Evolutionary conservation across 2,888 invertebrate genomes (phyloP).

Genomic region (Caprella mutica): DNA sequence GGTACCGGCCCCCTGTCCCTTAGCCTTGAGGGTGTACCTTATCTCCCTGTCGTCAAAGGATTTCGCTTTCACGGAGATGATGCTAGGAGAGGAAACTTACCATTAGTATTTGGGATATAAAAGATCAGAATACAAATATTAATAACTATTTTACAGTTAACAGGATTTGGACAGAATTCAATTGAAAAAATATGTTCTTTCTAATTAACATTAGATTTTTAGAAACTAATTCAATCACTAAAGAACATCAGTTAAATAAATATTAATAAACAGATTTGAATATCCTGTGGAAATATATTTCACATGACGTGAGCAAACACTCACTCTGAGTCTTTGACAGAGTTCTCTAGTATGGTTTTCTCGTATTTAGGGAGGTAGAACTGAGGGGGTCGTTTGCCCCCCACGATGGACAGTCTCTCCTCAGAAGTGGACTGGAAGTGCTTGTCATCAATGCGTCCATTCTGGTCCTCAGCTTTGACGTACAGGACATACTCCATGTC

Average conservation of each 20-base stretch:
- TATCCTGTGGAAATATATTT: too few relatives aligned
- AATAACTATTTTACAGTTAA: too few relatives aligned
- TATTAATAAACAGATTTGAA: too few relatives aligned
- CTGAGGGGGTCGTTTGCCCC: conserved; percentile 94
- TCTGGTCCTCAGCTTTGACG: conserved; percentile 91
- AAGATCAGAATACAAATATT: too few relatives aligned
- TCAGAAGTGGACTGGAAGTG: conserved; percentile 82
- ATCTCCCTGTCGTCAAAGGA: conserved; percentile 94
- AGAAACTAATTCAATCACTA: too few relatives aligned
- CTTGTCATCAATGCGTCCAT: conserved; percentile 79
- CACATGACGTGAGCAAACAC: conserved; percentile 42
- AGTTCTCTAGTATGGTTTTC: conserved; percentile 91
- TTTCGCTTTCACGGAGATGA: conserved; percentile 92
- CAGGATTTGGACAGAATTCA: too few relatives aligned
- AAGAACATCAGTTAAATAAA: too few relatives aligned
- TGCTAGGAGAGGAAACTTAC: conserved; percentile 56
- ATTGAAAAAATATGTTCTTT: too few relatives aligned
- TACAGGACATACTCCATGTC: conserved; percentile 94
- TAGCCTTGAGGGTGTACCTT: conserved; percentile 86
- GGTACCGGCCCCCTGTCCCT: conserved; percentile 88
- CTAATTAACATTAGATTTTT: too few relatives aligned
- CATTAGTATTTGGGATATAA: too few relatives aligned
- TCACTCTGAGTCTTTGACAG: conserved; percentile 93
- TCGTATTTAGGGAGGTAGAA: conserved; percentile 92
- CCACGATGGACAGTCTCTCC: conserved; percentile 82